Evolutionary conservation across 2,888 invertebrate genomes (phyloP).

Genomic region (Harpalus rubripes): DNA sequence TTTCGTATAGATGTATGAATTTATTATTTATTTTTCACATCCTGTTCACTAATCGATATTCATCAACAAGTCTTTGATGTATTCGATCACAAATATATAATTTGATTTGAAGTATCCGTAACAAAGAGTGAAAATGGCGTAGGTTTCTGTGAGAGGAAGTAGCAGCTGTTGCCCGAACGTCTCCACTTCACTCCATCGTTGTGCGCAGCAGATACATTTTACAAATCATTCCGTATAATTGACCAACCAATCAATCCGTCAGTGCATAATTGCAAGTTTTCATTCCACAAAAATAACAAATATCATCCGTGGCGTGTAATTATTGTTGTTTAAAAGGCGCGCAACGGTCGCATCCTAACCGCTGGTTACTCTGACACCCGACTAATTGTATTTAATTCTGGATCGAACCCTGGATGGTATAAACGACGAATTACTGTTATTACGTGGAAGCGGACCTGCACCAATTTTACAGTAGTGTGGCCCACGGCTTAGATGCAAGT

Average conservation of each 20-base stretch:
- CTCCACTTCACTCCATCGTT: background rate
- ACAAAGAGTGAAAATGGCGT: background rate
- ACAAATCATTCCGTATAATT: constrained; percentile 66
- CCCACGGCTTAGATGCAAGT: constrained; percentile 51
- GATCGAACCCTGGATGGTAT: constrained; percentile 58
- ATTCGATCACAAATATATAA: too few species aligned
- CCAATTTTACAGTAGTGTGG: constrained; percentile 66
- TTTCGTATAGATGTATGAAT: too few species aligned
- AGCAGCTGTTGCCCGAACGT: background rate
- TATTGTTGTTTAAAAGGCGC: constrained; percentile 68
- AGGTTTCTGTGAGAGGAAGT: background rate
- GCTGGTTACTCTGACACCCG: constrained; percentile 64
- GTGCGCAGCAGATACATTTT: constrained; percentile 38
- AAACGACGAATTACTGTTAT: constrained; percentile 63
- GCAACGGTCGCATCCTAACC: constrained; percentile 56
- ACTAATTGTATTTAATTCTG: constrained; percentile 66
- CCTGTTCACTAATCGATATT: too few species aligned
- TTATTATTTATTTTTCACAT: too few species aligned
- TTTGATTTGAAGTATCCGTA: background rate
- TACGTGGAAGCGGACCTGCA: constrained; percentile 60
- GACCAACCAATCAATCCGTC: constrained; percentile 67
- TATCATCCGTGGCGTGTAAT: constrained; percentile 70
- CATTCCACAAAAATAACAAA: constrained; percentile 71
- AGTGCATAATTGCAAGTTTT: constrained; percentile 70
- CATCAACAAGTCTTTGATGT: too few species aligned